Evolutionary conservation across 1,140 invertebrate genomes (phyloP), one percentile per base, ranked within the genome.

Genomic region (Notospermus geniculatus): DNA sequence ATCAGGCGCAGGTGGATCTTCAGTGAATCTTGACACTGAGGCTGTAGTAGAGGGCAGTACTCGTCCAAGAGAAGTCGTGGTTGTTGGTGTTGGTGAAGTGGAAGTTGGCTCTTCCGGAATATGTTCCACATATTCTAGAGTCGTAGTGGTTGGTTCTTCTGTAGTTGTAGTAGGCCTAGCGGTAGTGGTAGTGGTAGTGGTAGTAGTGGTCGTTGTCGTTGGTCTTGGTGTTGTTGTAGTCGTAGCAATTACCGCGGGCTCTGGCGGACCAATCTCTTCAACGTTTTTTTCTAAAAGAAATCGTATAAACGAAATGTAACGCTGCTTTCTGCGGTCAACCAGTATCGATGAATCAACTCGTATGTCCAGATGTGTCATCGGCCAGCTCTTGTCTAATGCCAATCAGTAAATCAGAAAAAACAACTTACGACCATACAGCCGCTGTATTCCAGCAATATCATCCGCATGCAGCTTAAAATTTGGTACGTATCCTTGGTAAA

Each of bases 391-490:
- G 4, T 19, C 25, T 7, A 27, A 50, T 5, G 46, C 25, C 25
- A 5, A 50, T n/a, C 46, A 27, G n/a, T 23, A 50, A 27, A 4
- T 7, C n/a, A 50, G 46, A 5, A 7, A 19, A n/a, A 7, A 50
- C 5, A 4, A 50, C 25, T 5, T 23, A 23, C 25, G 11, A 81
- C 83, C 83, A 66, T 85, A 85, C 4, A 84, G 62, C 36, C 68
- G 67, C 66, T 81, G 79, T 15, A 96, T 95, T 19, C 88, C 93
- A 62, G 86, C 85, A 53, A 88, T 87, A 80, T 97, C 94, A 80
- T 97, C 94, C 56, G 91, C 86, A 15, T 90, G 89, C 30, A 97
- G 82, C 66, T 87, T 85, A 76, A 96, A 94, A 46, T 85, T 79
- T 27, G 63, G 54, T 2, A 90, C 87, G 73, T 75, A 80, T 17